A percentile compares a stretch with the other conserved stretches of the same genome.
Evolutionary conservation across 2,113 vertebrate species (phyloP).

Genomic region (Potamarius usumacintae): DNA sequence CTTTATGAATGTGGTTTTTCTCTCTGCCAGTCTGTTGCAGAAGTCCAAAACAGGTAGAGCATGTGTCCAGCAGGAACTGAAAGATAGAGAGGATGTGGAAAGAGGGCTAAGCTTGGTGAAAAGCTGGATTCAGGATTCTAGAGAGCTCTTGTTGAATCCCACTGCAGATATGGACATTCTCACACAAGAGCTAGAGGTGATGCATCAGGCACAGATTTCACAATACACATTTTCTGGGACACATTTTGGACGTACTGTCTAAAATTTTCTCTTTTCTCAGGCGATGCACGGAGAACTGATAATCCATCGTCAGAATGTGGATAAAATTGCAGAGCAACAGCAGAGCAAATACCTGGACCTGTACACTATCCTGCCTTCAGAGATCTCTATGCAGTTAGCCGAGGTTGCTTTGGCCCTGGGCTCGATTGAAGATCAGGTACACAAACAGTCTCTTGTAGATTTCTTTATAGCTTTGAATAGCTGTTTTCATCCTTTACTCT

Average conservation of each 20-base stretch:
- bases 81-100: conserved; percentile 88
- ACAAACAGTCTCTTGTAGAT: neutral
- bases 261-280: conserved; percentile 60
- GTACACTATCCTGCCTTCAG: conserved; percentile 85
- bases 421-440: conserved; percentile 90
- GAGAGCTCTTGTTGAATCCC: conserved; percentile 87
- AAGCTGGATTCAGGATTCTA: conserved; percentile 88
- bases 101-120: conserved; percentile 83
- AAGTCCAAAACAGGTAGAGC: conserved; percentile 80
- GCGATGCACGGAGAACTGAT: conserved; percentile 81
- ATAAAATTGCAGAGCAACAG: conserved; percentile 86
- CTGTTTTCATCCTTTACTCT: neutral
- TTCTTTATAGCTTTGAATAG: neutral
- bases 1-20: neutral
- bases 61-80: conserved; percentile 81
- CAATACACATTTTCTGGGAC: neutral
- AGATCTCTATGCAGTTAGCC: conserved; percentile 91
- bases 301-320: conserved; percentile 81
- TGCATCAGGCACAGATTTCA: neutral
- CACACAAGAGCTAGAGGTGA: conserved; percentile 87
- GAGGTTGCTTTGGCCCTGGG: conserved; percentile 86
- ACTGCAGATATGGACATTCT: conserved; percentile 83
- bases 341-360: conserved; percentile 92
- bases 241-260: neutral
- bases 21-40: conserved; percentile 81